Evolutionary conservation across 23 tunicate species (phyloP).

Genomic region (Trididemnum nubilum): DNA sequence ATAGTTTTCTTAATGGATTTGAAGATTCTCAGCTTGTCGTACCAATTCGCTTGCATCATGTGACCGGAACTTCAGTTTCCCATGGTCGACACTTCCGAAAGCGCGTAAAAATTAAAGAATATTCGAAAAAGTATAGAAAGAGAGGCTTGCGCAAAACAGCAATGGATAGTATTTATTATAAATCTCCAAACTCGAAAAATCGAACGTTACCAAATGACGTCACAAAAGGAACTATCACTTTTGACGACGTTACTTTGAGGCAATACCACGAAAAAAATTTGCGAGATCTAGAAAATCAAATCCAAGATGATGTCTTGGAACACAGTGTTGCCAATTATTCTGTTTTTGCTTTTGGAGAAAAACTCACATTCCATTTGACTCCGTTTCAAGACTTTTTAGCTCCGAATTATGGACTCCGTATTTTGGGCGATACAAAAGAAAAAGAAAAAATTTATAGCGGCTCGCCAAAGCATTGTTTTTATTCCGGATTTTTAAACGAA

Average conservation of each 20-base stretch:
- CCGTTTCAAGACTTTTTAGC: conserved; percentile 74
- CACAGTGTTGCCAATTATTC: conserved; percentile 76
- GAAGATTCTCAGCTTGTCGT: conserved; percentile 58
- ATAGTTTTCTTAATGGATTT: conserved; percentile 39
- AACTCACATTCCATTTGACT: conserved; percentile 51
- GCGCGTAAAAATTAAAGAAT: not conserved
- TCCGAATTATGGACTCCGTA: conserved; percentile 70
- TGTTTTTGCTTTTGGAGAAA: conserved; percentile 68
- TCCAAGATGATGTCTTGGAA: conserved; percentile 30
- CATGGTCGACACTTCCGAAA: conserved; percentile 86
- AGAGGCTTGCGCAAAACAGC: not conserved
- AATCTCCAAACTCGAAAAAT: not conserved
- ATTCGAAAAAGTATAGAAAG: conserved; percentile 9
- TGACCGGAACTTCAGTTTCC: conserved; percentile 66
- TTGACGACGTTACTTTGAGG: conserved; percentile 26
- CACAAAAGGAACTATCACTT: not conserved
- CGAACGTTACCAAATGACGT: not conserved
- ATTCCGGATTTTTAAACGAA: conserved; percentile 72
- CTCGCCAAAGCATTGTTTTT: conserved; percentile 86
- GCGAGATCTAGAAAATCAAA: not conserved
- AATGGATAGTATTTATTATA: too few relatives aligned
- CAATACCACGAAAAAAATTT: not conserved
- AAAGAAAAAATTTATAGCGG: conserved; percentile 35
- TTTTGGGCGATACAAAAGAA: conserved; percentile 48
- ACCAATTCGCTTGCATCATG: conserved; percentile 83